Percentiles rank a stretch among this genome's conserved stretches.
These are phyloP conservation scores for Hemicentrotus pulcherrimus DNA, from an alignment of 35 echinoderm and acorn worm genomes.

Conservation along the genomic window DNA sequence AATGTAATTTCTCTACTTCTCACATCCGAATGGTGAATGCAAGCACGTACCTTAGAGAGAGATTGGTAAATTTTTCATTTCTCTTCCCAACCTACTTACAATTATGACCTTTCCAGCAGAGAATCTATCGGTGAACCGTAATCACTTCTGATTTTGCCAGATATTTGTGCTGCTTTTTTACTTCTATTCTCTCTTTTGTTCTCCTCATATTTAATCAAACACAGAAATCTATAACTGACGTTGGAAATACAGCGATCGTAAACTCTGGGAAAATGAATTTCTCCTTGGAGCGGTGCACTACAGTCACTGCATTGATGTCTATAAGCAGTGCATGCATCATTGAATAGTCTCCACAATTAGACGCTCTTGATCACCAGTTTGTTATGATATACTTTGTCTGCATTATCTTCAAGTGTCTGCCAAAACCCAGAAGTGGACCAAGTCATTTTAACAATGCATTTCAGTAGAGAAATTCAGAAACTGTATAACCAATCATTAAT, in stretches of 20 bases:
- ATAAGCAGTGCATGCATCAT: not conserved
- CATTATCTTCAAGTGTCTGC: too few species aligned
- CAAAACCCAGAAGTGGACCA: too few species aligned
- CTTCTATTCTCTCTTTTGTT: not conserved
- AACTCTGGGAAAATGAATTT: conserved; percentile 5
- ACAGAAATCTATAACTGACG: conserved; percentile 11
- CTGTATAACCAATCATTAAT: too few species aligned
- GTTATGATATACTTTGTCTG: not conserved
- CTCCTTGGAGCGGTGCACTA: not conserved
- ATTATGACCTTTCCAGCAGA: not conserved
- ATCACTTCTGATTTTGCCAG: not conserved
- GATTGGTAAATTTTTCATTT: not conserved
- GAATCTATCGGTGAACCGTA: not conserved
- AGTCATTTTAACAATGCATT: too few species aligned
- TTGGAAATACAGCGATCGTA: not conserved
- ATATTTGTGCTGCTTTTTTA: not conserved
- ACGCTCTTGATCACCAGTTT: not conserved
- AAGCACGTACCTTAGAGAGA: not conserved
- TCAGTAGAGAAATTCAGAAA: too few species aligned
- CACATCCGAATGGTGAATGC: not conserved
- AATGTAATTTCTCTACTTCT: not conserved
- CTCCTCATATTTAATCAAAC: not conserved
- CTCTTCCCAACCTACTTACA: not conserved
- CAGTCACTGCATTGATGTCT: not conserved
- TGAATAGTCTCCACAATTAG: not conserved